These are phyloP conservation scores for Maniola jurtina DNA, from an alignment of 1,140 invertebrate species.

Conservation along the genomic window DNA sequence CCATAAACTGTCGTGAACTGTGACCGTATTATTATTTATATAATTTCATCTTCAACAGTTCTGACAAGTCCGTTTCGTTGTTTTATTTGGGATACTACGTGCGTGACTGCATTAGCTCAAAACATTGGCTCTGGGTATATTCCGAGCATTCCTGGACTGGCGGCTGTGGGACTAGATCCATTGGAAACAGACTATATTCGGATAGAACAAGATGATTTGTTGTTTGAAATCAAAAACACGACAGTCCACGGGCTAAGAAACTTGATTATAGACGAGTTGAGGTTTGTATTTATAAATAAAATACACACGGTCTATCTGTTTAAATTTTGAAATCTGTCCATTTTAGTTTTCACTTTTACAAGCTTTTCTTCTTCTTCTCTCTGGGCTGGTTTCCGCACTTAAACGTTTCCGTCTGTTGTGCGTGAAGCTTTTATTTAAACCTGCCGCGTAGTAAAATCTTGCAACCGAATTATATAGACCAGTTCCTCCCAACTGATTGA, in stretches of 20 bases:
- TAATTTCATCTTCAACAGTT: neutral
- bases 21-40: neutral
- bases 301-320: no score
- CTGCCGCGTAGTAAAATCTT: no score
- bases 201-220: neutral
- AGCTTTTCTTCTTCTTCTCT: no score
- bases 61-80: neutral
- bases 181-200: neutral
- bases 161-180: neutral
- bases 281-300: constrained; percentile 4
- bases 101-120: neutral
- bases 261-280: constrained; percentile 5
- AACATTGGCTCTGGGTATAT: neutral
- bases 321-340: no score
- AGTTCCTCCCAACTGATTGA: no score
- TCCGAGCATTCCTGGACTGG: neutral
- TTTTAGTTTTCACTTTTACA: no score
- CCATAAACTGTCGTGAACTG: no score
- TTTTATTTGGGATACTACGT: neutral
- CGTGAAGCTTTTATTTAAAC: no score
- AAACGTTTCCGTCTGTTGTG: no score
- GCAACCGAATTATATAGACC: no score
- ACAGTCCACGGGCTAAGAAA: neutral
- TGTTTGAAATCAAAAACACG: neutral
- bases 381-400: no score